These are phyloP conservation scores for Trissoscelio sp. DNA, from an alignment of 2,888 invertebrate species.

Conservation along the genomic window DNA sequence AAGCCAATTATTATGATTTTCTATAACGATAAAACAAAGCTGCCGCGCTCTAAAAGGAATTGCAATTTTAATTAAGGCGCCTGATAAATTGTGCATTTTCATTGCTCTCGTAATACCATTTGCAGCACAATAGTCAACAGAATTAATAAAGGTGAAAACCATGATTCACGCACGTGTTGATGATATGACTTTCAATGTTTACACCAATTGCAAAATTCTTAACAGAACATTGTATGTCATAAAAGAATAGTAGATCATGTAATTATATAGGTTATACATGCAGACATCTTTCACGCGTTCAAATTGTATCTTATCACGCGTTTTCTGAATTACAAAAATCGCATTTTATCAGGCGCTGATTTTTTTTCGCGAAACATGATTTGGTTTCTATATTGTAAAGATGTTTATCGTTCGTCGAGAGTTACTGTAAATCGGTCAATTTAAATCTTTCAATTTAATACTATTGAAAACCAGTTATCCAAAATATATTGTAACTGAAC, in stretches of 20 bases:
- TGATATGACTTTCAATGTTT: conserved; percentile 45
- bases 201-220: conserved; percentile 20
- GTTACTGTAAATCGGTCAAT: neutral
- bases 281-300: conserved; percentile 10
- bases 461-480: neutral
- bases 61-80: conserved; percentile 31
- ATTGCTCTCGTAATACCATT: conserved; percentile 51
- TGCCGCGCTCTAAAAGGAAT: conserved; percentile 13
- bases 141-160: conserved; percentile 57
- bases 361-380: neutral
- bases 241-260: conserved; percentile 7
- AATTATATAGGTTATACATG: neutral
- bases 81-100: conserved; percentile 40
- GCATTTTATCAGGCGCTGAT: neutral
- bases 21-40: conserved; percentile 23
- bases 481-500: too few species aligned
- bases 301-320: conserved; percentile 19
- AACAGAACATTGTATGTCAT: neutral
- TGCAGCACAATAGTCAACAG: conserved; percentile 40
- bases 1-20: conserved; percentile 35
- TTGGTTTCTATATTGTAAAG: neutral
- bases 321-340: conserved; percentile 1
- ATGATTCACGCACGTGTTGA: conserved; percentile 39
- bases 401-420: neutral
- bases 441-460: neutral